These are phyloP conservation scores for Hirundo rustica DNA, from an alignment of 2,797 vertebrate species.

Conservation along the genomic window DNA sequence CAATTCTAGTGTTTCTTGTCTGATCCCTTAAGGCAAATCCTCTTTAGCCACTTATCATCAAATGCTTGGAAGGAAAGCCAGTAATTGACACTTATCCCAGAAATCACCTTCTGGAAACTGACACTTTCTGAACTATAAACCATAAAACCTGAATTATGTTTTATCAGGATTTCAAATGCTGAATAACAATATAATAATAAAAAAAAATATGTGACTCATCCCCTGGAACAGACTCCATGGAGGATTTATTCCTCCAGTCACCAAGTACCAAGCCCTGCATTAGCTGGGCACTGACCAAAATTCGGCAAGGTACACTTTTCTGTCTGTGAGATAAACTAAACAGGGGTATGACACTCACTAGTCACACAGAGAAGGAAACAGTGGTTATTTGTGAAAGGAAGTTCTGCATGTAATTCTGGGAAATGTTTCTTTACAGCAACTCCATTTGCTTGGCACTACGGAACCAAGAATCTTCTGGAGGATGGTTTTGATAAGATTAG, in stretches of 20 bases:
- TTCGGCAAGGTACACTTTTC: neutral
- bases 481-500: neutral
- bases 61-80: neutral
- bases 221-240: neutral
- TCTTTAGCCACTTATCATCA: neutral
- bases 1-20: neutral
- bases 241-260: neutral
- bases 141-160: neutral
- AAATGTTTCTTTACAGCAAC: neutral
- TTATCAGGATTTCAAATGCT: neutral
- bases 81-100: constrained; percentile 11
- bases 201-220: neutral
- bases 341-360: neutral
- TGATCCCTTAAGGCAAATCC: constrained; percentile 28
- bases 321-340: neutral
- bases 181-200: neutral
- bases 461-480: neutral
- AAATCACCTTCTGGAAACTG: neutral
- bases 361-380: neutral
- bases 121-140: neutral
- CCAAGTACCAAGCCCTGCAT: neutral
- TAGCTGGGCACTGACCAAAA: neutral
- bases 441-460: neutral
- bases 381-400: neutral
- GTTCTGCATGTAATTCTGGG: neutral